Conservation (phyloP, 2,888 invertebrate species). For the Pollenia angustigena region DNA sequence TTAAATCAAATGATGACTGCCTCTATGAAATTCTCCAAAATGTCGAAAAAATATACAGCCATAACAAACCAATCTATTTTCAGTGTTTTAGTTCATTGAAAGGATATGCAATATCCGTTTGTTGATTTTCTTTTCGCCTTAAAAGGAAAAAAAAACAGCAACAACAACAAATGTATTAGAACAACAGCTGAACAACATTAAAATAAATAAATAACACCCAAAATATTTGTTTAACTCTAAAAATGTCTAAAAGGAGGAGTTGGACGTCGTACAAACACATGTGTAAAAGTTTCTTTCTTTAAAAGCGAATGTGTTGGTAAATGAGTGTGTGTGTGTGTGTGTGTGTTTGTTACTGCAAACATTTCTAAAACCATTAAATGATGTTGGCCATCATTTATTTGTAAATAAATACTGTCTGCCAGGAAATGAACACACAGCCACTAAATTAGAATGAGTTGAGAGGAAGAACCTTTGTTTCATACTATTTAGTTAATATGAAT, state of each 20-base stretch:
- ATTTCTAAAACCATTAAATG: slow-evolving; percentile 51
- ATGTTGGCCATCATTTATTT: slow-evolving; percentile 71
- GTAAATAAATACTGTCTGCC: slow-evolving; percentile 71
- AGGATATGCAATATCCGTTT: slow-evolving; percentile 73
- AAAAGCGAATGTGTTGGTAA: background rate
- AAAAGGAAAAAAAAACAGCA: background rate
- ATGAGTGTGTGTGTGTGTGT: background rate
- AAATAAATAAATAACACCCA: slow-evolving; percentile 66
- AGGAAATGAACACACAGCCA: slow-evolving; percentile 65
- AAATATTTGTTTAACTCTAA: slow-evolving; percentile 32
- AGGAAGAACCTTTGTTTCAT: slow-evolving; percentile 27
- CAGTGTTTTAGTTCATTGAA: slow-evolving; percentile 71
- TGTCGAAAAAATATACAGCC: slow-evolving; percentile 35
- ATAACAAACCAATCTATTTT: slow-evolving; percentile 65
- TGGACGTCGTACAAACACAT: slow-evolving; percentile 31
- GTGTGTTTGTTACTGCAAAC: background rate
- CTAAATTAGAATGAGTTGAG: slow-evolving; percentile 47
- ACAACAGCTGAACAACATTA: slow-evolving; percentile 44
- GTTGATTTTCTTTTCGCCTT: slow-evolving; percentile 5
- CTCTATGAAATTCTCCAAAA: slow-evolving; percentile 37
- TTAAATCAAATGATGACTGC: slow-evolving; percentile 73
- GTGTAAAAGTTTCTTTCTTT: slow-evolving; percentile 3
- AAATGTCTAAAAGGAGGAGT: slow-evolving; percentile 27
- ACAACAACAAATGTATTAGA: slow-evolving; percentile 45
- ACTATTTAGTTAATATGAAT: slow-evolving; percentile 25